Base-by-base conservation (phyloP, 2,113 vertebrate genomes). In the Sialia sialis region DNA sequence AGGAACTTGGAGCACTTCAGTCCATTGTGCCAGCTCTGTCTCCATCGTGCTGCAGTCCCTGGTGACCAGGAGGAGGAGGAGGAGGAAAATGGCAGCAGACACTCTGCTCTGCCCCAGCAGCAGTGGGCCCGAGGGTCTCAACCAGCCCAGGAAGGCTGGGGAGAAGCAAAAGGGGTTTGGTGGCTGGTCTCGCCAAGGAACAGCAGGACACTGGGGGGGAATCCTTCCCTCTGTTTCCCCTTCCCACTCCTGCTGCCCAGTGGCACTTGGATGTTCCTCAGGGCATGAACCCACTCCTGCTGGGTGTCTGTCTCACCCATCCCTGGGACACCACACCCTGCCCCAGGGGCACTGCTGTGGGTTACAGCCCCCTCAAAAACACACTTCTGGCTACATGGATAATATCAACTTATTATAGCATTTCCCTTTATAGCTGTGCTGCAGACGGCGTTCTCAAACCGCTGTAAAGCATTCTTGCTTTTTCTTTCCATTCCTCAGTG, bases 211-310 rank as follows among this genome's bases (percentile, higher is more conserved):
- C 38, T 27, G 30, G 30, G 1, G 4, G 26, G 27, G 73, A 80
- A 59, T 36, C 1, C 1, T 22, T 44, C 29, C 55, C 49, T 25
- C 25, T 13, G 32, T 43, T 41, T 25, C 52, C 39, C 56, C 11
- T 54, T 39, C 25, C 26, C 20, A 3, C 21, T 74, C 66, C 14
- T 7, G 3, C 80, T 74, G 83, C 51, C 48, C 30, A 1, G 14
- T 4, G 58, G 11, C 18, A 3, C 13, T 9, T 2, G 2, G 7
- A 1, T 0, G 1, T 12, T n/a, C 34, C 51, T 13, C 0, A 5
- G 69, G 77, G 10, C 13, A 25, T 0, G 21, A 48, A 19, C 34
- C 20, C 1, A 2, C 29, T n/a, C 36, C 46, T 8, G 34, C 48
- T 5, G 3, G 0, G 26, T 1, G 6, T 27, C 52, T 34, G 34